Conservation (phyloP, 2,888 invertebrate genomes). For the Frankliniella intonsa region DNA sequence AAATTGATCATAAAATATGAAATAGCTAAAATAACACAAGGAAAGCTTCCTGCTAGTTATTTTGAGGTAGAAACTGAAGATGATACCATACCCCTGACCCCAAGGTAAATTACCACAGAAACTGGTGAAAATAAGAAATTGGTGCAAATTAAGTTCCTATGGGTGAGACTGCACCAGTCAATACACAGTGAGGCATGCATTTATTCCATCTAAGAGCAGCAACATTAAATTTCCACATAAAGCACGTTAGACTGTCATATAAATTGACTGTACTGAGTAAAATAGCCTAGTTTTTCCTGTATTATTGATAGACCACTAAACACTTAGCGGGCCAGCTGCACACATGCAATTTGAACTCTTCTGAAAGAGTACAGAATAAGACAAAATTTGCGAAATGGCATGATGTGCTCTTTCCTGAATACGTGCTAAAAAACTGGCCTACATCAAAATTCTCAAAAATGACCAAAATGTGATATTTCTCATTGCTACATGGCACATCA, state of each 20-base stretch:
- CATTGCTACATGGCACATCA: not conserved
- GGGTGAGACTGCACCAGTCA: not conserved
- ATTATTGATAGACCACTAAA: not conserved
- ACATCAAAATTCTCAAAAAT: not conserved
- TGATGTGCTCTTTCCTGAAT: not conserved
- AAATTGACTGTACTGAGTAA: not conserved
- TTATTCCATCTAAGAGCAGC: not conserved
- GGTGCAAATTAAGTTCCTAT: not conserved
- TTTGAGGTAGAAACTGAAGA: not conserved
- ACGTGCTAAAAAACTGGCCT: not conserved
- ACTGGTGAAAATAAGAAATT: too few species aligned
- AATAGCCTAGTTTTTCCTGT: too few species aligned
- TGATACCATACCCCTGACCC: too few species aligned
- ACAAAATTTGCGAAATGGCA: constrained; percentile 37
- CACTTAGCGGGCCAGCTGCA: not conserved
- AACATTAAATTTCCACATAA: not conserved
- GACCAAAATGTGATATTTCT: not conserved
- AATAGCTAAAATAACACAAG: constrained; percentile 29
- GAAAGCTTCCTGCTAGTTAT: not conserved
- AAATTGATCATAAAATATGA: not conserved
- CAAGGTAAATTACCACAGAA: too few species aligned
- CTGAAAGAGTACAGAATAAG: constrained; percentile 30
- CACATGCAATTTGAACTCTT: constrained; percentile 2
- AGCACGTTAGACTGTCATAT: not conserved
- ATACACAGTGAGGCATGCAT: not conserved